These are phyloP conservation scores for Lepilemur ruficaudatus DNA, from an alignment of 2,797 vertebrate species.

Conservation along the genomic window DNA sequence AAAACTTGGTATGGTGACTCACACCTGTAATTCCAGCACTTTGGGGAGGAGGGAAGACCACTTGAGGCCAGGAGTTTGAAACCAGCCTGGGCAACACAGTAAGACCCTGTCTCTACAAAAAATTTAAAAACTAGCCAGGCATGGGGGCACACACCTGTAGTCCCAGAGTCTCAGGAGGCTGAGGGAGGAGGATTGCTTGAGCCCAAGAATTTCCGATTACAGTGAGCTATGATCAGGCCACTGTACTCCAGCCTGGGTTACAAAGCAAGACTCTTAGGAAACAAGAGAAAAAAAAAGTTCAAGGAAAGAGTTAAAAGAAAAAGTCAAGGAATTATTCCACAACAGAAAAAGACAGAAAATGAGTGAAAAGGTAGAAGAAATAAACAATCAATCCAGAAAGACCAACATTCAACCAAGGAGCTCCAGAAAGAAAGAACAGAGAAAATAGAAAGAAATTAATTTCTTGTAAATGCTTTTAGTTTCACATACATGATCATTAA, in stretches of 20 bases:
- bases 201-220: too few relatives aligned
- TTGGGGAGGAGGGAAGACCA: background rate
- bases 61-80: background rate
- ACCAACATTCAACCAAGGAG: background rate
- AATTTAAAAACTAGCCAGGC: background rate
- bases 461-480: background rate
- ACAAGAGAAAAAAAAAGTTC: background rate
- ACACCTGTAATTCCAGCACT: background rate
- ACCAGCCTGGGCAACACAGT: background rate
- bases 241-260: background rate
- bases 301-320: background rate
- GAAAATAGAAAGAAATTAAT: background rate
- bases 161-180: background rate
- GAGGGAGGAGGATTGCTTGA: background rate
- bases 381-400: background rate
- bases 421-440: background rate
- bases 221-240: background rate
- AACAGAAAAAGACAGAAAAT: background rate
- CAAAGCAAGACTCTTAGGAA: background rate
- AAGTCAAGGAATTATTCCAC: background rate
- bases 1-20: background rate
- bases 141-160: background rate
- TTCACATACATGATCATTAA: background rate
- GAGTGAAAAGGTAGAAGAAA: background rate
- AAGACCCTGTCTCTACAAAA: background rate